phyloP scores from a whole-genome alignment of 2,113 vertebrate species.

The Petrocephalus microphthalmus region DNA sequence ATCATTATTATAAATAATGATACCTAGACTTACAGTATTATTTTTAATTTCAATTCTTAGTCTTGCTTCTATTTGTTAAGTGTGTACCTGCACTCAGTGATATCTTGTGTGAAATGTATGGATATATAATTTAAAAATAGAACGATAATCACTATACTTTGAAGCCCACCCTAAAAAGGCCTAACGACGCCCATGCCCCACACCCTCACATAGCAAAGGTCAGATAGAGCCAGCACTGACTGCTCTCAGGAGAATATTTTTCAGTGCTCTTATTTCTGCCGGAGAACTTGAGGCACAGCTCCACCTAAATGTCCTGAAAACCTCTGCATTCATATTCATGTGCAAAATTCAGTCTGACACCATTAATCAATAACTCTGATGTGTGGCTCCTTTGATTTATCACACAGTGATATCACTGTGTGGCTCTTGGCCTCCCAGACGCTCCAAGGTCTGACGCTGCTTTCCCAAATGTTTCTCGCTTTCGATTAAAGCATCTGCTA shows the following conservation, averaged over 20 bases:
- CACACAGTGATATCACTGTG: background rate
- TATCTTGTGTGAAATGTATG: constrained; percentile 4
- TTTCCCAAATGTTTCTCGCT: background rate
- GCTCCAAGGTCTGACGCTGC: background rate
- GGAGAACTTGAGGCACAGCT: background rate
- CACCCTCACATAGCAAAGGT: background rate
- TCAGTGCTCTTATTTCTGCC: background rate
- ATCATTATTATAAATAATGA: background rate
- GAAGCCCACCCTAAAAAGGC: too few species aligned
- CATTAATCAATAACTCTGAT: background rate
- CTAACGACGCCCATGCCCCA: too few species aligned
- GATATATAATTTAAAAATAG: background rate
- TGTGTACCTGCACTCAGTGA: background rate
- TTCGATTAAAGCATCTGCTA: background rate
- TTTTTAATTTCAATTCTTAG: background rate
- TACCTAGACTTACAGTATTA: background rate
- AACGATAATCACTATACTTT: background rate
- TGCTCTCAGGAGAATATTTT: background rate
- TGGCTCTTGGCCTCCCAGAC: background rate
- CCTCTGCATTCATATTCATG: background rate
- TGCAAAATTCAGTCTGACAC: background rate
- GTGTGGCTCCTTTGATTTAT: background rate
- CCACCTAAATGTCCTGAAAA: background rate
- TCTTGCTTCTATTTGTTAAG: background rate
- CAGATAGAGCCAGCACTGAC: background rate